Evolutionary conservation across 2,888 invertebrate species (phyloP), one percentile per base, ranked within the genome.

Genomic region (Agrilus cyanescens): DNA sequence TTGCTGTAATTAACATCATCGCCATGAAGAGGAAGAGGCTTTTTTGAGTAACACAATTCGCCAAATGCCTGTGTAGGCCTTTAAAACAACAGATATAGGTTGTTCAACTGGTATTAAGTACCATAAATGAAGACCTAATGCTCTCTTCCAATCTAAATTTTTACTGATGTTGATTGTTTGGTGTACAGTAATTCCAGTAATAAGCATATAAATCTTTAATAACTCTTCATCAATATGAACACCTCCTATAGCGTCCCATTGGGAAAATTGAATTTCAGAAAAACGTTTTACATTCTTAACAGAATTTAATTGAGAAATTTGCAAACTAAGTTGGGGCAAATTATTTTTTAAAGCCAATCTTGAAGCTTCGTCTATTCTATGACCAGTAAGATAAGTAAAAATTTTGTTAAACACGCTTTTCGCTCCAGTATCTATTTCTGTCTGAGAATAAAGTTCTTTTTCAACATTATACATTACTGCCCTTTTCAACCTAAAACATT

Each of bases 91-190:
- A 15, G 83, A 77, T 10, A 91, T 72, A 0, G 84, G 78, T 0
- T 82, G 75, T 2, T 82, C 77, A 37, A 82, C 52, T 14, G 57
- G 55, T 39, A 55, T 50, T 14, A 64, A 59, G 61, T 65, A 86
- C 89, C 87, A 87, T 12, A 87, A 70, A 54, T 85, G 84, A 40
- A 87, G 71, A 18, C 85, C 88, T 25, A 94, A 69, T 0, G 82
- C 80, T 53, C 86, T 71, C 45, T 83, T 72, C 94, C 94, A 94
- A 57, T 86, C 82, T n/a, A 83, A 62, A 16, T 73, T 70, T 44
- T 77, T 72, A 46, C 87, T 80, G 3, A 79, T 73, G 52, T 85
- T 84, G 4, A 83, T 65, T 0, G 74, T 69, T 1, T 70, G 68
- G 38, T 68, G 66, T 52, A 74, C 61, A 12, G 78, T 72, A 46